Evolutionary conservation across 2,888 invertebrate species (phyloP), one percentile per base, ranked within the genome.

Genomic region (Agapostemon virescens): DNA sequence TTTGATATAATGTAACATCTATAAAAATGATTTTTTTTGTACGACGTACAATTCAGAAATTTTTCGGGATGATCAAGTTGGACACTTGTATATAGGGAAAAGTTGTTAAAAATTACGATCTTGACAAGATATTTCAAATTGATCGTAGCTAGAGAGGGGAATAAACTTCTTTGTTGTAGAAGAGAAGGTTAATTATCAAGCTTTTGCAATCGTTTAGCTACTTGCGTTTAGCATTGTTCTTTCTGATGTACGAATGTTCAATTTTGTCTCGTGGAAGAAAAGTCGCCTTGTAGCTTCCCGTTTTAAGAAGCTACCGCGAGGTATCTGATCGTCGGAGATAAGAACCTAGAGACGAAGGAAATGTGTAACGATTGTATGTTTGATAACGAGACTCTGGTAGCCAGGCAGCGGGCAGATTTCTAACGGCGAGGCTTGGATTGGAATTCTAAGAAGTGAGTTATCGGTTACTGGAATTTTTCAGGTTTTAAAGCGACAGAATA

Each of bases 361-460:
- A 23, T 49, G 69, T 49, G 69, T 69, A 69, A 69, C 69, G 69
- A 69, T 69, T 52, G 52, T 69, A 52, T 52, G 49, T 69, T 69
- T 52, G 69, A 69, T 69, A 69, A 38, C 52, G 33, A 23, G 33
- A n/a, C 33, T 33, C 6, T 33, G 33, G 45, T 49, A 30, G n/a
- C 58, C 49, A 3, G 30, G 58, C 49, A 49, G 13, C 11, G 67
- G 67, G 45, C 15, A 13, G 42, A 26, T 69, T 69, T 38, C 69
- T 69, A 69, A 52, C 36, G 52, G 52, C 30, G 20, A 20, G 36
- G 36, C 69, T 20, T 5, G 23, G 52, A 69, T 69, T 69, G 69
- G 69, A 38, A 69, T 45, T 69, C 69, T 38, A 26, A 55, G 69
- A 52, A 26, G 52, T 69, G 69, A 69, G 52, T 69, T 69, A 69